Conservation (phyloP, 2,797 vertebrate species). For the Sebastes umbrosus region DNA sequence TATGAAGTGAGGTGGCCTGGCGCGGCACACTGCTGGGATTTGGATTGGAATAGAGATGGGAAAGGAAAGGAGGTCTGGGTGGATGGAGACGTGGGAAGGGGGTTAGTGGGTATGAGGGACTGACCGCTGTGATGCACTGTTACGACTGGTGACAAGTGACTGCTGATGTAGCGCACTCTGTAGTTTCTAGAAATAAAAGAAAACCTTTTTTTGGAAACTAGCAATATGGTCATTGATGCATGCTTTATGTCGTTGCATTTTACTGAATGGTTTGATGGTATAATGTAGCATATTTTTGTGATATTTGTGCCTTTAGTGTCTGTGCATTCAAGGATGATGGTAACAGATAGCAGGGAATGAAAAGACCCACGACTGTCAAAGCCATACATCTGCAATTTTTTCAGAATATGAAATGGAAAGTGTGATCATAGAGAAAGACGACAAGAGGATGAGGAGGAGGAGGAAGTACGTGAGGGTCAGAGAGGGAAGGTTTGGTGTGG, state of each 20-base stretch:
- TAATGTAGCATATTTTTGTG: no score
- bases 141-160: not conserved
- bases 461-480: not conserved
- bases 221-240: not conserved
- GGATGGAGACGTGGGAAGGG: not conserved
- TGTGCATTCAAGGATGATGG: not conserved
- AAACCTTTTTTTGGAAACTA: not conserved
- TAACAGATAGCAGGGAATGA: not conserved
- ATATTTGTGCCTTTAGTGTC: no score
- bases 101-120: not conserved
- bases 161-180: not conserved
- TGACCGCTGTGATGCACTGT: not conserved
- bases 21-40: conserved; percentile 57
- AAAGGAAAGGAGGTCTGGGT: conserved; percentile 16
- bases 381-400: not conserved
- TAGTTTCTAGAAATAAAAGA: not conserved
- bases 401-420: not conserved
- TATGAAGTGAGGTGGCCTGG: conserved; percentile 17
- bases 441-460: not conserved
- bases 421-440: not conserved
- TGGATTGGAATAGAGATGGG: conserved; percentile 58
- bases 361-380: not conserved
- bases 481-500: not conserved
- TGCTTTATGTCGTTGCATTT: not conserved
- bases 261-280: not conserved